These are phyloP conservation scores for Eleginops maclovinus DNA, from an alignment of 2,113 vertebrate species.

Conservation along the genomic window DNA sequence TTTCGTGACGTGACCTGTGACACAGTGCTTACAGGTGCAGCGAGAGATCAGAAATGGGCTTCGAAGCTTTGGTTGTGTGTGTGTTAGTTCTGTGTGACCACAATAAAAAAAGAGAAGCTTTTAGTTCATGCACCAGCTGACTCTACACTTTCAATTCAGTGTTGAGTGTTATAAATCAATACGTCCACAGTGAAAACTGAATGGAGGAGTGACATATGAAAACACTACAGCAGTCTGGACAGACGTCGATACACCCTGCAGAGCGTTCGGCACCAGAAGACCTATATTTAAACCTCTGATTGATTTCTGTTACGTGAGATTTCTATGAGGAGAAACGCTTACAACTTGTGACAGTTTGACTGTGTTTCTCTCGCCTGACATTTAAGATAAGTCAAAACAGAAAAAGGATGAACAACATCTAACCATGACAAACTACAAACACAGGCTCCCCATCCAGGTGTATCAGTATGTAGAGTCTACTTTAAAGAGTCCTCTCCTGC, in stretches of 20 bases:
- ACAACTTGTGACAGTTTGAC: too few relatives aligned
- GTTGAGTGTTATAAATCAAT: constrained; percentile 9
- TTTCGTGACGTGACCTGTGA: not conserved
- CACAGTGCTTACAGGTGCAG: not conserved
- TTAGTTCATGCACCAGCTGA: not conserved
- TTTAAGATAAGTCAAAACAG: too few relatives aligned
- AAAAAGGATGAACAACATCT: too few relatives aligned
- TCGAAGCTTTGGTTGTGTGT: not conserved
- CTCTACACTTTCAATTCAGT: too few relatives aligned
- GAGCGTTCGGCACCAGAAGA: not conserved
- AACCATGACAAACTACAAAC: too few relatives aligned
- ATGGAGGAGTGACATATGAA: not conserved
- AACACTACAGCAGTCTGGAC: constrained; percentile 1
- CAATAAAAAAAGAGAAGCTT: too few relatives aligned
- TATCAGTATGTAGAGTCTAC: too few relatives aligned
- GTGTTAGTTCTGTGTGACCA: not conserved
- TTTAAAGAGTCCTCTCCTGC: too few relatives aligned
- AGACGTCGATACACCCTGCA: not conserved
- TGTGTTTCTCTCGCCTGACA: too few relatives aligned
- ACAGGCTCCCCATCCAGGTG: too few relatives aligned
- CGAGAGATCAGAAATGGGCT: not conserved
- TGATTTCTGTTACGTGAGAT: not conserved
- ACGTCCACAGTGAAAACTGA: not conserved
- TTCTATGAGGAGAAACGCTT: not conserved
- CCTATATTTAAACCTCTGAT: not conserved